A percentile compares a stretch with the other conserved stretches of the same genome.
These are phyloP conservation scores for Caenorhabditis macrosperma DNA, from an alignment of 2,888 invertebrate species.

Conservation along the genomic window DNA sequence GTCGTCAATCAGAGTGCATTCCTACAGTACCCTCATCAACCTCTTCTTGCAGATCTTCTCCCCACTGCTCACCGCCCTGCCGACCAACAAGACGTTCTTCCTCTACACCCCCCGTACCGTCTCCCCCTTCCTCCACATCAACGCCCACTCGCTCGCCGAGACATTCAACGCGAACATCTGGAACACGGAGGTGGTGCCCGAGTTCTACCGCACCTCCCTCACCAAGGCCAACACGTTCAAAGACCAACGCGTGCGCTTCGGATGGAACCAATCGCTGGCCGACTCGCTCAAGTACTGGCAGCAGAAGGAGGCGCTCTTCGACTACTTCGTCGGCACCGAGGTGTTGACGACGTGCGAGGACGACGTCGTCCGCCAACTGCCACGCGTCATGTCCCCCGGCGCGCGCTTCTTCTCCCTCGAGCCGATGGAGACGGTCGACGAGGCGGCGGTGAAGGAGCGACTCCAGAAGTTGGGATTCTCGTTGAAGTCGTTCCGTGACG, in stretches of 20 bases:
- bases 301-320: slow-evolving; percentile 68
- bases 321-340: slow-evolving; percentile 72
- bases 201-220: slow-evolving; percentile 74
- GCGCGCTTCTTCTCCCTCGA: slow-evolving; percentile 67
- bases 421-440: slow-evolving; percentile 58
- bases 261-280: slow-evolving; percentile 63
- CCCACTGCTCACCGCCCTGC: slow-evolving; percentile 55
- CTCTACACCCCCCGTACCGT: slow-evolving; percentile 70
- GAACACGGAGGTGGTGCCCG: slow-evolving; percentile 74
- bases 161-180: slow-evolving; percentile 70
- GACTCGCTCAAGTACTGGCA: slow-evolving; percentile 66
- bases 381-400: slow-evolving; percentile 30
- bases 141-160: slow-evolving; percentile 73
- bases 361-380: slow-evolving; percentile 33
- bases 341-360: slow-evolving; percentile 63
- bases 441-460: slow-evolving; percentile 41
- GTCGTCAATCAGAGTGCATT: no score
- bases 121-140: slow-evolving; percentile 71
- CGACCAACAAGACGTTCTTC: slow-evolving; percentile 64
- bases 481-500: slow-evolving; percentile 54
- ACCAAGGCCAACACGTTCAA: slow-evolving; percentile 73
- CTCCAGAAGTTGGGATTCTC: slow-evolving; percentile 36
- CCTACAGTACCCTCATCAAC: no score
- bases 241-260: slow-evolving; percentile 71
- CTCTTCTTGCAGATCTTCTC: slow-evolving; percentile 52